phyloP scores from a whole-genome alignment of 2,113 vertebrate genomes.

The Mandrillus leucophaeus region DNA sequence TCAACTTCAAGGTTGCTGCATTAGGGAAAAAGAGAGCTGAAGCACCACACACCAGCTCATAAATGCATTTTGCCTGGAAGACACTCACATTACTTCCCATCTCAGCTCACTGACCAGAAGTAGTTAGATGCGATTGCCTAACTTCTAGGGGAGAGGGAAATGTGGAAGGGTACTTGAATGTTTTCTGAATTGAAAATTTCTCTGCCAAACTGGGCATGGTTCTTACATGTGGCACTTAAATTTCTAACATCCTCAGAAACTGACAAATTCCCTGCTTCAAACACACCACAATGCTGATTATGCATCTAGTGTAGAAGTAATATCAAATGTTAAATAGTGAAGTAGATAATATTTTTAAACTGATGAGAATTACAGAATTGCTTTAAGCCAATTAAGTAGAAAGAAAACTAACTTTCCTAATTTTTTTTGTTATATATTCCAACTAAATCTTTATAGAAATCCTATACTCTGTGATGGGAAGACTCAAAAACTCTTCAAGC shows the following conservation, averaged over 20 bases:
- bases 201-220: background rate
- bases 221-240: background rate
- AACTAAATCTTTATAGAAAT: constrained; percentile 18
- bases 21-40: background rate
- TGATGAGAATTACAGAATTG: background rate
- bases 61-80: background rate
- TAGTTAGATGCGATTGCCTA: background rate
- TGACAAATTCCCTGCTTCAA: background rate
- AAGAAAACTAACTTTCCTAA: background rate
- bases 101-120: background rate
- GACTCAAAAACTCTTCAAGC: background rate
- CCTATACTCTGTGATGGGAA: background rate
- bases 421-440: background rate
- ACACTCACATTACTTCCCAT: background rate
- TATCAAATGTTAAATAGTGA: background rate
- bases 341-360: background rate
- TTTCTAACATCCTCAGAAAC: constrained; percentile 19
- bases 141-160: background rate
- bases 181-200: background rate
- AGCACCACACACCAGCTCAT: background rate
- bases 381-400: background rate
- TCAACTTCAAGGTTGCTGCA: background rate
- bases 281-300: background rate
- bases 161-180: background rate
- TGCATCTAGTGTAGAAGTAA: background rate